Percentiles rank a stretch among this genome's conserved stretches.
These are phyloP conservation scores for Aproaerema taeniolella DNA, from an alignment of 2,888 invertebrate genomes.

Conservation along the genomic window DNA sequence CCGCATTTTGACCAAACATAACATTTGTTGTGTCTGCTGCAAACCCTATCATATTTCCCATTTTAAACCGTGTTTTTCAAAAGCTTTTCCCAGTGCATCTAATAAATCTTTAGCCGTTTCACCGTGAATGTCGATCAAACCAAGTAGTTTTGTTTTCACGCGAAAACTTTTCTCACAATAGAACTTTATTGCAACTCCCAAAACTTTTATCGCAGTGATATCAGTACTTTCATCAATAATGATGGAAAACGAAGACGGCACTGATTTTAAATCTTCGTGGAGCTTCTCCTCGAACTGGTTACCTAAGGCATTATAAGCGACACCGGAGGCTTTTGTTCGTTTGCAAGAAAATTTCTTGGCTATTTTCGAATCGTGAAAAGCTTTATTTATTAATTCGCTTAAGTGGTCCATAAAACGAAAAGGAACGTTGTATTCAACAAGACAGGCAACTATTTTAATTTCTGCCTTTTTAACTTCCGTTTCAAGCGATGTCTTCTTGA, in stretches of 20 bases:
- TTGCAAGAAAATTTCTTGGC: constrained; percentile 6
- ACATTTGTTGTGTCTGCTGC: constrained; percentile 8
- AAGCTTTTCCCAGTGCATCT: constrained; percentile 1
- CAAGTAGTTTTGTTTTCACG: constrained; percentile 6
- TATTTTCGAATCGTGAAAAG: constrained; percentile 5
- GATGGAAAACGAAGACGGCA: background rate
- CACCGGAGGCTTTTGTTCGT: background rate
- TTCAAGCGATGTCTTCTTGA: constrained; percentile 3
- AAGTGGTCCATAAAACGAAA: constrained; percentile 5
- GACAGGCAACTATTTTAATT: constrained; percentile 1
- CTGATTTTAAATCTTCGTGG: background rate
- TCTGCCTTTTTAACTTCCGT: constrained; percentile 2
- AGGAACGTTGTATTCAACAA: constrained; percentile 1
- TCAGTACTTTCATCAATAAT: constrained; percentile 5
- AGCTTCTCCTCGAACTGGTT: background rate
- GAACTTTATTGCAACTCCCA: constrained; percentile 4
- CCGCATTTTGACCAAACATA: constrained; percentile 6
- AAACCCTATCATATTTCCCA: constrained; percentile 4
- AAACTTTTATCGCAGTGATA: background rate
- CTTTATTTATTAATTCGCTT: constrained; percentile 3
- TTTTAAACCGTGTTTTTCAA: constrained; percentile 4
- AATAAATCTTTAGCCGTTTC: constrained; percentile 7
- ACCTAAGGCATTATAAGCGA: constrained; percentile 2
- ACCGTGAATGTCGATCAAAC: constrained; percentile 4
- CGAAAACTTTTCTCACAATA: constrained; percentile 1